These are phyloP conservation scores for Gandaritis pyraliata DNA, from an alignment of 2,888 invertebrate species.

Conservation along the genomic window DNA sequence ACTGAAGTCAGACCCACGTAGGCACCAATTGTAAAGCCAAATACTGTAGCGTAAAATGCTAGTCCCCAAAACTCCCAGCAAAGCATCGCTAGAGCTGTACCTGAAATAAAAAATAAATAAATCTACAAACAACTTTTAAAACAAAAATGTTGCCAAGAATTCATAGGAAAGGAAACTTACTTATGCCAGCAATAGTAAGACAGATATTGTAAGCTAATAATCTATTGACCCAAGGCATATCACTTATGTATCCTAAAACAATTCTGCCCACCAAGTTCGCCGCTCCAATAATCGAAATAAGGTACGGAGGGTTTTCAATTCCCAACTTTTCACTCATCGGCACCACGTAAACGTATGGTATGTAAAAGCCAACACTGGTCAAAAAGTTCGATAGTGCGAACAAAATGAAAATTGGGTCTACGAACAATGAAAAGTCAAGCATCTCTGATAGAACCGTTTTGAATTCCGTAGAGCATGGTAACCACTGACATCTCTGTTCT, in stretches of 20 bases:
- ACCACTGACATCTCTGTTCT: conserved; percentile 81
- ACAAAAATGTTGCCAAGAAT: background rate
- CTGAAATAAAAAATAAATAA: conserved; percentile 69
- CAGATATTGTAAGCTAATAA: conserved; percentile 95
- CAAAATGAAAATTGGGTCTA: conserved; percentile 93
- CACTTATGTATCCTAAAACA: conserved; percentile 93
- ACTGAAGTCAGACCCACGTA: conserved; percentile 99
- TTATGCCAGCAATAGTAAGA: conserved; percentile 93
- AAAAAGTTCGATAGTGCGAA: conserved; percentile 97
- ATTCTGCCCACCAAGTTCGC: conserved; percentile 96
- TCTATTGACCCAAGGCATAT: conserved; percentile 96
- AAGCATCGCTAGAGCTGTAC: conserved; percentile 91
- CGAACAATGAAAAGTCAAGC: conserved; percentile 93
- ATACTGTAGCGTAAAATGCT: conserved; percentile 90
- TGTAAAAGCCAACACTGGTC: conserved; percentile 97
- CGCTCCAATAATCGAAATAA: conserved; percentile 92
- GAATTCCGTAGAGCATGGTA: conserved; percentile 88
- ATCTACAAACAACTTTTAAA: background rate
- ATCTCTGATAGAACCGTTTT: conserved; percentile 90
- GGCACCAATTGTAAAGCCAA: conserved; percentile 96
- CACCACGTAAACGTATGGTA: conserved; percentile 95
- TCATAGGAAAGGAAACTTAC: conserved; percentile 81
- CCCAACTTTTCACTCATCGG: conserved; percentile 88
- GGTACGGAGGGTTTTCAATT: conserved; percentile 86
- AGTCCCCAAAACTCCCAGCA: conserved; percentile 90